A percentile compares a stretch with the other conserved stretches of the same genome.
phyloP scores from a whole-genome alignment of 37 sponge, comb jelly and placozoan species.

The Geodia barretti region DNA sequence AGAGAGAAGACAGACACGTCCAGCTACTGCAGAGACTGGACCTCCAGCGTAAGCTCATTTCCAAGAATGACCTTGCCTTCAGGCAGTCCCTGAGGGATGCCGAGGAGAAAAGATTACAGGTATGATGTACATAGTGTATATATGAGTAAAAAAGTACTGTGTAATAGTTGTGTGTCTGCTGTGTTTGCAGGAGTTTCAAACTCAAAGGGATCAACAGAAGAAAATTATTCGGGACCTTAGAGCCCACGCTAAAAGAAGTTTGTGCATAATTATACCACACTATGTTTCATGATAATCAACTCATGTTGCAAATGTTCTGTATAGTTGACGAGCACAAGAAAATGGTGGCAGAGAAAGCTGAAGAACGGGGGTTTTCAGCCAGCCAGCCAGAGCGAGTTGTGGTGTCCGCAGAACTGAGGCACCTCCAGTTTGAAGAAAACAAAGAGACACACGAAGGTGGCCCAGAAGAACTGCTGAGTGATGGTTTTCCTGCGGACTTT shows the following conservation, averaged over 20 bases:
- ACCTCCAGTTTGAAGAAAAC: neutral
- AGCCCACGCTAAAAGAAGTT: constrained; percentile 17
- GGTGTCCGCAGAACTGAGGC: too few relatives aligned
- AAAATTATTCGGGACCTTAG: constrained; percentile 6
- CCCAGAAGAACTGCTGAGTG: neutral
- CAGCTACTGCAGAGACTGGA: constrained; percentile 17
- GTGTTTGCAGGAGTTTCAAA: neutral
- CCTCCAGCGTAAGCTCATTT: constrained; percentile 24
- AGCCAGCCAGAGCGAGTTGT: neutral
- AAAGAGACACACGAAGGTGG: neutral
- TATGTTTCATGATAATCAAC: too few relatives aligned
- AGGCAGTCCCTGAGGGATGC: neutral
- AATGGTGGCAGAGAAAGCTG: constrained; percentile 14
- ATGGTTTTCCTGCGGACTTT: neutral
- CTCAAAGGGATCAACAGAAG: neutral
- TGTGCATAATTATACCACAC: neutral
- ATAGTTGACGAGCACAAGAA: constrained; percentile 37
- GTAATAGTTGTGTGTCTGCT: neutral
- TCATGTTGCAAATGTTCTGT: too few relatives aligned
- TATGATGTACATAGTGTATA: neutral
- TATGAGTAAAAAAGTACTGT: neutral
- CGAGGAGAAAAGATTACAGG: neutral
- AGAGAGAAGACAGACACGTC: neutral
- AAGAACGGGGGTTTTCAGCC: neutral
- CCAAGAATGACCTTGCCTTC: constrained; percentile 8